phyloP scores from a whole-genome alignment of 1,140 invertebrate species.

The Conopomorpha cramerella region DNA sequence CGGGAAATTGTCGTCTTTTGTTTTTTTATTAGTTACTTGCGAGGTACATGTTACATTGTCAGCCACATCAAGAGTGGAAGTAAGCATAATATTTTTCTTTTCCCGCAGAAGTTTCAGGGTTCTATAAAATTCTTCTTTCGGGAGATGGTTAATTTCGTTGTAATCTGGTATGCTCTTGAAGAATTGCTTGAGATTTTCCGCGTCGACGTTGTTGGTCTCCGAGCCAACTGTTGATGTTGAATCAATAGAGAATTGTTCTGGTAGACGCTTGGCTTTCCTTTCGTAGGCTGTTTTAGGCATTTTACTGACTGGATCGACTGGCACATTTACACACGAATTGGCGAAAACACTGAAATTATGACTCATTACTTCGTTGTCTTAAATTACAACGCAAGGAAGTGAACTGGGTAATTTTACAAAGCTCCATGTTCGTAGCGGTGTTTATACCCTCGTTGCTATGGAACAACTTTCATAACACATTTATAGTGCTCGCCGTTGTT shows the following conservation, averaged over 20 bases:
- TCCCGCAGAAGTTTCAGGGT: constrained; percentile 67
- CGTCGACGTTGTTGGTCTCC: constrained; percentile 24
- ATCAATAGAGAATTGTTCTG: constrained; percentile 34
- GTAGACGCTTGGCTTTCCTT: constrained; percentile 45
- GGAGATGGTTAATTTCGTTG: constrained; percentile 68
- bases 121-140: constrained; percentile 69
- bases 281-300: constrained; percentile 69
- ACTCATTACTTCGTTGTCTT: too few species aligned
- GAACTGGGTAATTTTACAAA: too few species aligned
- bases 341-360: constrained; percentile 60
- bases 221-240: constrained; percentile 20
- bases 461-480: too few species aligned
- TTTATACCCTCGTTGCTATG: too few species aligned
- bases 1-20: too few species aligned
- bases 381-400: too few species aligned
- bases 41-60: too few species aligned
- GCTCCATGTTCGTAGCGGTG: too few species aligned
- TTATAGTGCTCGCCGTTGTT: too few species aligned
- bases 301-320: constrained; percentile 66
- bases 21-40: too few species aligned
- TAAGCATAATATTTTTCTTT: constrained; percentile 64
- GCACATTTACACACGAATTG: constrained; percentile 69
- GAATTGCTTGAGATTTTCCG: constrained; percentile 67
- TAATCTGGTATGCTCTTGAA: constrained; percentile 73
- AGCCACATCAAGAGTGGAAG: constrained; percentile 55